Percentiles rank a stretch among this genome's conserved stretches.
Evolutionary conservation across 2,113 vertebrate species (phyloP).

Genomic region (Polypterus bichir): DNA sequence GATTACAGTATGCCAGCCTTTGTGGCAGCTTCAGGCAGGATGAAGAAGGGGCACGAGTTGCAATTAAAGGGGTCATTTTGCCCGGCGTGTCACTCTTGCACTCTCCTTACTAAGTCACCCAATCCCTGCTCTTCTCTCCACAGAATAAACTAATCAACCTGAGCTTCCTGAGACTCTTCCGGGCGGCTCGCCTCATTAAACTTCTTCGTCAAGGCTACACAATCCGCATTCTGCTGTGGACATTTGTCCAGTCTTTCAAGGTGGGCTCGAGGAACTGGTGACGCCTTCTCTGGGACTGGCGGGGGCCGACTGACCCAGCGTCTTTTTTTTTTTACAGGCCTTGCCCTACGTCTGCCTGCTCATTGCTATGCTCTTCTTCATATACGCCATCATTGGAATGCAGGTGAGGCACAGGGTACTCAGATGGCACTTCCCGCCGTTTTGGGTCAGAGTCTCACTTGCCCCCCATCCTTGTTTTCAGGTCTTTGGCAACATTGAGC

Average conservation of each 20-base stretch:
- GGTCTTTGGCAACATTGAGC: slow-evolving; percentile 91
- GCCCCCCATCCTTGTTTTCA: slow-evolving; percentile 27
- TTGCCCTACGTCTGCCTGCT: slow-evolving; percentile 92
- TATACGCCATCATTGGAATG: slow-evolving; percentile 96
- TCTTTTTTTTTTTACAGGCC: slow-evolving; percentile 49
- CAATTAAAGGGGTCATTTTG: neutral
- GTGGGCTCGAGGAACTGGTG: slow-evolving; percentile 25
- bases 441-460: too few species aligned
- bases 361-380: slow-evolving; percentile 96
- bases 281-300: neutral
- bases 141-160: slow-evolving; percentile 91
- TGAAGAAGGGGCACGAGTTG: neutral
- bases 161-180: slow-evolving; percentile 86
- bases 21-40: neutral
- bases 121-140: slow-evolving; percentile 14
- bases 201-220: slow-evolving; percentile 90
- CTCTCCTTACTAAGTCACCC: neutral
- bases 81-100: neutral
- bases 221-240: slow-evolving; percentile 94
- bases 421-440: too few species aligned
- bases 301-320: neutral
- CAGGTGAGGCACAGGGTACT: slow-evolving; percentile 52
- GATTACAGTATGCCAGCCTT: too few species aligned
- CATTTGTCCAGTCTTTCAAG: slow-evolving; percentile 95
- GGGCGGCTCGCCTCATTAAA: slow-evolving; percentile 87